Conservation (phyloP, 2,113 vertebrate genomes). For the Chlorocebus sabaeus region DNA sequence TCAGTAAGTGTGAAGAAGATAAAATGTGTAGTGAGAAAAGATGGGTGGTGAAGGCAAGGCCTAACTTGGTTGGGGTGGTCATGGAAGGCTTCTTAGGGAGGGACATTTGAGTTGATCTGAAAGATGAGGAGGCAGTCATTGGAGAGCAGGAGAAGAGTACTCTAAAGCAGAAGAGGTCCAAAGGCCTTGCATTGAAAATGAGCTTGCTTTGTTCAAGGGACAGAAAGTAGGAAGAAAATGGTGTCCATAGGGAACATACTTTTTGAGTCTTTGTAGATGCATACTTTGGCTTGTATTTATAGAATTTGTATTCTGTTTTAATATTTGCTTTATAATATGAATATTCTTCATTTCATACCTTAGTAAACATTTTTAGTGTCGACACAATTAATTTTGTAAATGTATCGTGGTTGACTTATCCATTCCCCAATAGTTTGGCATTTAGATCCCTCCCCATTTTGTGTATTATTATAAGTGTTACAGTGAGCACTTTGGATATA, state of each 20-base stretch:
- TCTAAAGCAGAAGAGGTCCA: background rate
- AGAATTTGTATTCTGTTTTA: background rate
- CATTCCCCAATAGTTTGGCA: background rate
- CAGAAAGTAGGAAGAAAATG: background rate
- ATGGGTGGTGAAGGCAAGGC: background rate
- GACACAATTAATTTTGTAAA: slow-evolving; percentile 4
- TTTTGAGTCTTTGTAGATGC: background rate
- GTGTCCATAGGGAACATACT: background rate
- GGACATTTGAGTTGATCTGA: background rate
- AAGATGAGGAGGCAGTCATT: background rate
- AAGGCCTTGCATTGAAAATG: background rate
- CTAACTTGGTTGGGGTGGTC: background rate
- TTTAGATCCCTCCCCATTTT: background rate
- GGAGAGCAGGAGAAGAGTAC: background rate
- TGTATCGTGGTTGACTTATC: background rate
- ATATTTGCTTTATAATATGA: background rate
- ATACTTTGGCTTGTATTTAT: background rate
- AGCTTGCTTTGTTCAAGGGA: background rate
- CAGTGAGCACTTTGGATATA: background rate
- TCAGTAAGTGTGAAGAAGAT: background rate
- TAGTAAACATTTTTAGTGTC: background rate
- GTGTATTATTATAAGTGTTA: background rate
- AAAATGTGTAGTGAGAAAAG: background rate
- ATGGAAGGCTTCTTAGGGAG: background rate
- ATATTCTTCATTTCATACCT: background rate